phyloP scores from a whole-genome alignment of 2,888 invertebrate species.

The Scaptomyza parva region DNA sequence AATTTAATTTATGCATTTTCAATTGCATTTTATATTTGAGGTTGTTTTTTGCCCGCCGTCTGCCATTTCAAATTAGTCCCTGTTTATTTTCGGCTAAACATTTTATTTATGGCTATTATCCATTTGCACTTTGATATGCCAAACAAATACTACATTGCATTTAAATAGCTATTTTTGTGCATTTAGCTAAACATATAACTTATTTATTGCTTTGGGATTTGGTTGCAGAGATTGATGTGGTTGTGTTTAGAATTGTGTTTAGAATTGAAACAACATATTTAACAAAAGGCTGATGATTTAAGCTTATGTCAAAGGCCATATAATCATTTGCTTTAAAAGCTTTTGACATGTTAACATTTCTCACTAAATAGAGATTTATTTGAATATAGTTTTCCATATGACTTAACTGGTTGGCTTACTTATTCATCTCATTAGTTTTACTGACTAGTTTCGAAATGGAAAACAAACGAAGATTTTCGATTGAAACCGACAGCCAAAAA shows the following conservation, averaged over 20 bases:
- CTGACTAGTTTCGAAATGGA: constrained; percentile 7
- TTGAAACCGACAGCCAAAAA: constrained; percentile 43
- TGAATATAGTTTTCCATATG: no score
- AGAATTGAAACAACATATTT: not conserved
- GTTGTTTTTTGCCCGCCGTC: constrained; percentile 33
- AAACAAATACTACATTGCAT: constrained; percentile 23
- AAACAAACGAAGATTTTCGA: constrained; percentile 40
- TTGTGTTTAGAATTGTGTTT: constrained; percentile 17
- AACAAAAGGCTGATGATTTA: not conserved
- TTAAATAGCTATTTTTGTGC: constrained; percentile 7
- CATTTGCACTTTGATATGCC: constrained; percentile 24
- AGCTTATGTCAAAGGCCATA: not conserved
- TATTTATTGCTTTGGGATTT: constrained; percentile 34
- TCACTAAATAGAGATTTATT: no score
- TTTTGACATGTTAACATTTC: no score
- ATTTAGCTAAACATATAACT: constrained; percentile 23
- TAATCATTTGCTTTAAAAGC: no score
- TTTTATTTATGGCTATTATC: constrained; percentile 22
- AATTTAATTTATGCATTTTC: constrained; percentile 62
- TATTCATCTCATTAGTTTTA: constrained; percentile 9
- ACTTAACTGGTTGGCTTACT: not conserved
- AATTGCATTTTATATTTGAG: constrained; percentile 51
- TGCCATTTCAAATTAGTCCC: constrained; percentile 53
- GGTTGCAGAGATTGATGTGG: constrained; percentile 21
- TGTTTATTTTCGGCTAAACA: constrained; percentile 41